A percentile compares a stretch with the other conserved stretches of the same genome.
phyloP scores from a whole-genome alignment of 2,888 invertebrate species.

The Nudaria mundana region DNA sequence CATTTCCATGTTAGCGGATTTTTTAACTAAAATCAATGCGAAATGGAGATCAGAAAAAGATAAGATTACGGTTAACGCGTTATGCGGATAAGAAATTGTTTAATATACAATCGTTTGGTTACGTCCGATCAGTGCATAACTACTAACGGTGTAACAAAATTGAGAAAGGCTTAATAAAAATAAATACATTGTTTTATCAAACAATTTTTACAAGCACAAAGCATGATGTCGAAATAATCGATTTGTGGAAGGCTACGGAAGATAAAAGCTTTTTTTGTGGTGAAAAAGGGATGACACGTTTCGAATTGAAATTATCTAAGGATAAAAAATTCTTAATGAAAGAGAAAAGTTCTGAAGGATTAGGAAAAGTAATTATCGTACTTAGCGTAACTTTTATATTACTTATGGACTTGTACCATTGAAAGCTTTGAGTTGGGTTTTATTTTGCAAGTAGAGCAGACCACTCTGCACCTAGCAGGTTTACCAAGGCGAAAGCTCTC shows the following conservation, averaged over 20 bases:
- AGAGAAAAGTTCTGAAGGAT: conserved; percentile 48
- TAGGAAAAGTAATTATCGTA: conserved; percentile 51
- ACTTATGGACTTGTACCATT: conserved; percentile 55
- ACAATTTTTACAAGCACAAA: not conserved
- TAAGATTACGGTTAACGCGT: conserved; percentile 26
- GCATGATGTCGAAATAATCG: not conserved
- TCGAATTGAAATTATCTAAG: no score
- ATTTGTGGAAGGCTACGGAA: not conserved
- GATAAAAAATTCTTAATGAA: conserved; percentile 18
- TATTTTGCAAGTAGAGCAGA: conserved; percentile 46
- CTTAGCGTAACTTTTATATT: conserved; percentile 64
- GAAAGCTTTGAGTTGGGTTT: conserved; percentile 56
- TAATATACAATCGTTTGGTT: no score
- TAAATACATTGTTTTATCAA: no score
- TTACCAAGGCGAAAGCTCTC: conserved; percentile 61
- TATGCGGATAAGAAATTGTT: conserved; percentile 20
- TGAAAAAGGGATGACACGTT: no score
- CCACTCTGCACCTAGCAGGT: conserved; percentile 44
- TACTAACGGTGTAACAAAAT: no score
- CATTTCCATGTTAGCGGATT: conserved; percentile 7
- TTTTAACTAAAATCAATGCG: conserved; percentile 25
- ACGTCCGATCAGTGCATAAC: no score
- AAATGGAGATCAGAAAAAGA: conserved; percentile 25
- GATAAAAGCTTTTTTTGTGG: not conserved
- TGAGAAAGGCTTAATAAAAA: no score